Percentiles rank a stretch among this genome's conserved stretches.
Conservation (phyloP, 2,797 vertebrate species). For the Sebastes cheni region DNA sequence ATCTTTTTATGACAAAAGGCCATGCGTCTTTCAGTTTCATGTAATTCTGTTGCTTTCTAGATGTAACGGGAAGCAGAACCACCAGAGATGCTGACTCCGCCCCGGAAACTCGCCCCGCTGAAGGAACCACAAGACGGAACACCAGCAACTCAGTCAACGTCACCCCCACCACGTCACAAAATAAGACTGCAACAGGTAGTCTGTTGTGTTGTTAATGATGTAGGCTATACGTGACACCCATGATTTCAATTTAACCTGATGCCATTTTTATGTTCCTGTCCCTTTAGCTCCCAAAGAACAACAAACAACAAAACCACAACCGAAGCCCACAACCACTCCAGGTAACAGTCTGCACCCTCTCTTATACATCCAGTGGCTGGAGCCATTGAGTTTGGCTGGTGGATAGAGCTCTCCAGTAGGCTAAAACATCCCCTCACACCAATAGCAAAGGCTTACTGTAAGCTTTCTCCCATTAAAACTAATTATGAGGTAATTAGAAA, state of each 20-base stretch:
- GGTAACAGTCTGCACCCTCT: constrained; percentile 35
- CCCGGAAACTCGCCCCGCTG: not conserved
- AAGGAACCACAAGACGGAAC: constrained; percentile 10
- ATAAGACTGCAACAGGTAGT: constrained; percentile 33
- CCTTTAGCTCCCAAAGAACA: constrained; percentile 26
- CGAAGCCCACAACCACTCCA: not conserved
- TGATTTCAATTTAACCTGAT: not conserved
- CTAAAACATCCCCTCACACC: constrained; percentile 6
- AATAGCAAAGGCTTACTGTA: constrained; percentile 19
- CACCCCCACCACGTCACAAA: not conserved
- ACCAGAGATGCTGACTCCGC: constrained; percentile 13
- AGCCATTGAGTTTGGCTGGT: constrained; percentile 33
- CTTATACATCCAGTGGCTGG: constrained; percentile 25
- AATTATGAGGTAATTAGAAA: constrained; percentile 75
- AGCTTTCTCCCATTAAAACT: constrained; percentile 52
- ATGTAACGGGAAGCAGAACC: constrained; percentile 9
- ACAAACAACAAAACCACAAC: constrained; percentile 1
- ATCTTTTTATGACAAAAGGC: not conserved
- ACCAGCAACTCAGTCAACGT: not conserved
- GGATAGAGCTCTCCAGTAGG: not conserved
- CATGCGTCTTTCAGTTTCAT: not conserved
- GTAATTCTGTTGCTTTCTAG: not conserved
- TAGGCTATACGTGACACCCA: not conserved
- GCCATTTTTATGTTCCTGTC: not conserved
- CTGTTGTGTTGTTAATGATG: not conserved